phyloP scores from a whole-genome alignment of 30 jellyfish, hydroid and myxozoan genomes.

The Phacellophora camtschatica region DNA sequence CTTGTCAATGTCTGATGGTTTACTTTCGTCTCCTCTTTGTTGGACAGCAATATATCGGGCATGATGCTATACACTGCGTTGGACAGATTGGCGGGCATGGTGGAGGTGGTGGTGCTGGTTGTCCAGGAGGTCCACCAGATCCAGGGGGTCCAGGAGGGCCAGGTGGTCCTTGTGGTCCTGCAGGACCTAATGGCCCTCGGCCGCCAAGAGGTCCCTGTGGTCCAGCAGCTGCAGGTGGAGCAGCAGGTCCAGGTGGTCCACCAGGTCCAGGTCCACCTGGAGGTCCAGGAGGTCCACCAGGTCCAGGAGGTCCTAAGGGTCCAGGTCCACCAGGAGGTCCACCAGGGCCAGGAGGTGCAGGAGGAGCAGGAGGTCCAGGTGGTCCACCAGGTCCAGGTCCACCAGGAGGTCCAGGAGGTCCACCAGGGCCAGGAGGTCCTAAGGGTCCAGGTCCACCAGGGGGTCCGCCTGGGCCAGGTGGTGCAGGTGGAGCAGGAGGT shows the following conservation, averaged over 20 bases:
- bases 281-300: conserved; percentile 97
- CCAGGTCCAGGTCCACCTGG: conserved; percentile 96
- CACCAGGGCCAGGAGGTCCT: conserved; percentile 75
- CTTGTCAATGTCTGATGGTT: neutral
- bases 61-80: conserved; percentile 77
- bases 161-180: conserved; percentile 77
- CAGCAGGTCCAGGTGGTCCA: conserved; percentile 96
- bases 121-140: conserved; percentile 89
- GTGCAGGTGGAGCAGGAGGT: conserved; percentile 92
- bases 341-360: conserved; percentile 84
- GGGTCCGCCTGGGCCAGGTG: conserved; percentile 95
- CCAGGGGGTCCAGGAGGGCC: conserved; percentile 86
- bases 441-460: conserved; percentile 81
- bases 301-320: conserved; percentile 93
- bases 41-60: conserved; percentile 94
- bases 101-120: conserved; percentile 95
- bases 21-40: conserved; percentile 72
- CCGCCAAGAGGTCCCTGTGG: conserved; percentile 80
- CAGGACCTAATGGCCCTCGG: conserved; percentile 69
- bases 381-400: conserved; percentile 86
- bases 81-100: conserved; percentile 87
- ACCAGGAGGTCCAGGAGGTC: conserved; percentile 80
- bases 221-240: conserved; percentile 69
- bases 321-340: conserved; percentile 98
- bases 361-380: conserved; percentile 87